phyloP scores from a whole-genome alignment of 2,888 invertebrate species.

The Leistus spinibarbis region DNA sequence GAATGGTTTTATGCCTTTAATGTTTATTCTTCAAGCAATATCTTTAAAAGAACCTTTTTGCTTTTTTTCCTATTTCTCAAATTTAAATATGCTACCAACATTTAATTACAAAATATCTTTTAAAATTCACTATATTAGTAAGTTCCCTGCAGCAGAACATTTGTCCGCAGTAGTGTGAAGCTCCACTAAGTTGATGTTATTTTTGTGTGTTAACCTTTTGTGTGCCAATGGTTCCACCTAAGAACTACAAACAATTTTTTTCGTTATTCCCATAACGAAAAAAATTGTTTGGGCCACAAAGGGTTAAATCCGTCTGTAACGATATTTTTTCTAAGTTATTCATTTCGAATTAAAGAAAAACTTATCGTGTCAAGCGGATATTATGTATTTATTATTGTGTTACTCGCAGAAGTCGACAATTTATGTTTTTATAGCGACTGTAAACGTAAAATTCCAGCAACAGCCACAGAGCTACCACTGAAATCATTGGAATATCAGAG shows the following conservation, averaged over 20 bases:
- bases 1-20: slow-evolving; percentile 8
- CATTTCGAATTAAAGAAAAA: too few species aligned
- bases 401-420: background rate
- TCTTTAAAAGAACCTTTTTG: background rate
- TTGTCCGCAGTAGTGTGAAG: background rate
- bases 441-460: background rate
- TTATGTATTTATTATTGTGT: background rate
- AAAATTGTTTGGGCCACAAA: too few species aligned
- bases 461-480: background rate
- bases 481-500: background rate
- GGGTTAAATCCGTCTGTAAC: too few species aligned
- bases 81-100: background rate
- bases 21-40: background rate
- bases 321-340: background rate
- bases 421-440: background rate
- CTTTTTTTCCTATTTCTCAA: background rate
- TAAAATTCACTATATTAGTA: background rate
- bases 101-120: background rate
- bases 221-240: background rate
- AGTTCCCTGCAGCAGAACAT: background rate
- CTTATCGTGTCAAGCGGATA: background rate
- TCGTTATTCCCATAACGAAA: too few species aligned
- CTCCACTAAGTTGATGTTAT: background rate
- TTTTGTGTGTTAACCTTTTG: background rate
- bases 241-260: too few species aligned